A percentile compares a stretch with the other conserved stretches of the same genome.
phyloP scores from a whole-genome alignment of 1,140 invertebrate species.

The Watersipora subatra region DNA sequence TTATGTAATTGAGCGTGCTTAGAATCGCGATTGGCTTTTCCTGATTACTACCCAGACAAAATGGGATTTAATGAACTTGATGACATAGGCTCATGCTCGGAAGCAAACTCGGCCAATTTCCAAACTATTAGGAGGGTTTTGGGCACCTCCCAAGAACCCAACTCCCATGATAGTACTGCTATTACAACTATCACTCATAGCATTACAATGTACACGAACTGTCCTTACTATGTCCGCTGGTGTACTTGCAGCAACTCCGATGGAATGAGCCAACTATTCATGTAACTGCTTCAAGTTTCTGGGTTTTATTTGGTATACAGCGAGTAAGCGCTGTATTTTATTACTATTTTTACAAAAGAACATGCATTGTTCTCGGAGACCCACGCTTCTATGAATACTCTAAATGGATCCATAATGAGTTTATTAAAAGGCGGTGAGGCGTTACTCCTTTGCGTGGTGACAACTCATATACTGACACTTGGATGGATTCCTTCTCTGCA shows the following conservation, averaged over 20 bases:
- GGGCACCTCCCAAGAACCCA: neutral
- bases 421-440: conserved; percentile 27
- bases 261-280: conserved; percentile 29
- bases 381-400: conserved; percentile 43
- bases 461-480: no score
- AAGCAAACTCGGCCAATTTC: neutral
- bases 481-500: no score
- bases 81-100: neutral
- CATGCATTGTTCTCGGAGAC: conserved; percentile 41
- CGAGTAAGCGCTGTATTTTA: conserved; percentile 40
- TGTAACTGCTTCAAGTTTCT: conserved; percentile 25
- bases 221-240: neutral
- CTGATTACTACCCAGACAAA: no score
- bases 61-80: neutral
- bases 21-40: no score
- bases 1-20: no score
- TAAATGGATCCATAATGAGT: conserved; percentile 42
- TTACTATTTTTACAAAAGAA: conserved; percentile 46
- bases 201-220: no score
- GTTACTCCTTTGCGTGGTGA: neutral
- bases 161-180: neutral
- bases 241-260: conserved; percentile 23
- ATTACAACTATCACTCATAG: no score
- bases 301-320: conserved; percentile 30
- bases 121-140: no score